Percentiles rank a stretch among this genome's conserved stretches.
phyloP scores from a whole-genome alignment of 2,113 vertebrate species.

The Peromyscus californicus region DNA sequence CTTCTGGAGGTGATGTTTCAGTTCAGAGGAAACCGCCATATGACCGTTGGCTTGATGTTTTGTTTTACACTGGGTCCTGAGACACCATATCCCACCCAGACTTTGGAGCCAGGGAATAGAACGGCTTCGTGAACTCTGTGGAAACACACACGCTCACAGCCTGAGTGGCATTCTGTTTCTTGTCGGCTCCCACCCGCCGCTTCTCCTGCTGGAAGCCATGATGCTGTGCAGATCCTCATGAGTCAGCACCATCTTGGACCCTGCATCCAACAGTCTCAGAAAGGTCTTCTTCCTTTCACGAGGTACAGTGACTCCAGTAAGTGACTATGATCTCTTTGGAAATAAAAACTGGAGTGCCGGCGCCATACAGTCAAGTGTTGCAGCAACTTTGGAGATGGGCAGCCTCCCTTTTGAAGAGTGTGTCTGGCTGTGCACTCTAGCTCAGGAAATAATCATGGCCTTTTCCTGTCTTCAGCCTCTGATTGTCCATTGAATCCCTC shows the following conservation, averaged over 20 bases:
- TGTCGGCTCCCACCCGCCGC: neutral
- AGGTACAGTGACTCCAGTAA: neutral
- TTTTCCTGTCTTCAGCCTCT: neutral
- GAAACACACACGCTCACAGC: too few relatives aligned
- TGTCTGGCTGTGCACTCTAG: neutral
- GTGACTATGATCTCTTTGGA: neutral
- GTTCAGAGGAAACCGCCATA: neutral
- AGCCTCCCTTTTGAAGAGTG: neutral
- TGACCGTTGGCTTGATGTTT: neutral
- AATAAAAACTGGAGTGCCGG: neutral
- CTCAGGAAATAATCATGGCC: neutral
- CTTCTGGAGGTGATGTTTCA: neutral
- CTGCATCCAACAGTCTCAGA: neutral
- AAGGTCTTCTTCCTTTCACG: neutral
- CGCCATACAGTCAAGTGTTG: fast-evolving
- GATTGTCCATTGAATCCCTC: neutral
- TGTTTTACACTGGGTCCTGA: neutral
- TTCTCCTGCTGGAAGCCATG: neutral
- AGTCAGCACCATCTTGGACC: neutral
- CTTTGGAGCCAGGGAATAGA: neutral
- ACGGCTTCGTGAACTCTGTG: neutral
- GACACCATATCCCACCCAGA: neutral
- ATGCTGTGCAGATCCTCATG: fast-evolving
- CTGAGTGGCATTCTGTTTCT: neutral
- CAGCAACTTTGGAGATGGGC: neutral